Evolutionary conservation across 1,140 invertebrate species (phyloP), one percentile per base, ranked within the genome.

Genomic region (Asobara japonica): DNA sequence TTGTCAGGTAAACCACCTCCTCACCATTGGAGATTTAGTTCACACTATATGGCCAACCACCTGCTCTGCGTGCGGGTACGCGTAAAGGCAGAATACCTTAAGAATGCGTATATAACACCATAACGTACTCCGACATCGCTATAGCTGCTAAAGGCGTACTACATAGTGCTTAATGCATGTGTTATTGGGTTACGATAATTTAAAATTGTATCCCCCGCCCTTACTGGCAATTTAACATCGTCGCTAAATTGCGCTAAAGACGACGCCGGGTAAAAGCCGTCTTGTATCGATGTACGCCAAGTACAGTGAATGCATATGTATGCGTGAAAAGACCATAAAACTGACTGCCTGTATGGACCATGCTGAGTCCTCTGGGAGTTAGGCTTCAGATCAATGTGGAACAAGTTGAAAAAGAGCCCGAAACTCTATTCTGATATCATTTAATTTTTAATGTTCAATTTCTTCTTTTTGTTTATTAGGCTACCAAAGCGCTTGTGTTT

Each of bases 1-100:
- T 82, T 82, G 81, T 81, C 80, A 81, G 75, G 79, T 79, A 82
- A 82, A 80, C 79, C 81, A 81, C 80, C 81, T 76, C 78, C 80
- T 80, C 16, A 62, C 60, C n/a, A 6, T 62, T 27, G 27, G 22
- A 22, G 20, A 56, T 62, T 11, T 29, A 16, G 60, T 16, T 62
- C 31, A 13, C 25, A 27, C n/a, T 62, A 62, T 62, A 62, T 62
- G 25, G 60, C 25, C n/a, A 62, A 5, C 8, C 13, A 20, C 5
- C 25, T 62, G 10, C 29, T 18, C 13, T n/a, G 10, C 2, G 10
- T 56, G 10, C 16, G 5, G n/a, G 27, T 18, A 31, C 20, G 18
- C 7, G 51, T 27, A 10, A 22, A 16, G n/a, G 27, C 22, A 16
- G 29, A 30, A 62, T 62, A 31, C 11, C 25, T 62, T 62, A 29